phyloP scores from a whole-genome alignment of 2,888 invertebrate species.

The Cybosia mesomella region DNA sequence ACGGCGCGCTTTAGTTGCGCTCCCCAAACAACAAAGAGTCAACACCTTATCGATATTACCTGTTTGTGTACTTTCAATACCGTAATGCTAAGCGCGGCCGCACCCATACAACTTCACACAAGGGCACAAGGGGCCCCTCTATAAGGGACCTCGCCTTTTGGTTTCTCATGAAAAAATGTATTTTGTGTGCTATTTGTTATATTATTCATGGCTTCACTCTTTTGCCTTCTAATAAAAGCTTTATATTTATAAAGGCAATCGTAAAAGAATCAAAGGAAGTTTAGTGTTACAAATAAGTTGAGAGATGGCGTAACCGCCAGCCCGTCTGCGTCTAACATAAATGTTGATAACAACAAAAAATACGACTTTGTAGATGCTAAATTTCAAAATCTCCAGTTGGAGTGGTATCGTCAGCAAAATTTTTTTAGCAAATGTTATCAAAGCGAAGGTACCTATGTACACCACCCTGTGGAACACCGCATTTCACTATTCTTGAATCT shows the following conservation, averaged over 20 bases:
- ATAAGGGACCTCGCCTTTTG: neutral
- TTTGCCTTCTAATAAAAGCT: neutral
- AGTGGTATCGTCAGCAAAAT: no score
- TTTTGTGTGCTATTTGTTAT: neutral
- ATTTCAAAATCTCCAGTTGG: no score
- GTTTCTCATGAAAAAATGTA: neutral
- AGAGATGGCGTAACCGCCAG: neutral
- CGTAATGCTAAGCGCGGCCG: constrained; percentile 11
- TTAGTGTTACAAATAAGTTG: neutral
- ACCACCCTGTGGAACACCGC: no score
- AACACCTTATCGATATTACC: constrained; percentile 2
- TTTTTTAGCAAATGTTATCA: no score
- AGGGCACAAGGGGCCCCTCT: constrained; percentile 33
- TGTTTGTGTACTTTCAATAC: constrained; percentile 11
- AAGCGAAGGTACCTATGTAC: no score
- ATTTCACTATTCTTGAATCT: no score
- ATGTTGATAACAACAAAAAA: no score
- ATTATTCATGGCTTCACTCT: constrained; percentile 13
- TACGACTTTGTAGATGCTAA: no score
- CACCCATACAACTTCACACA: constrained; percentile 21
- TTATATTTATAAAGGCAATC: constrained; percentile 16
- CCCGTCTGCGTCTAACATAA: no score
- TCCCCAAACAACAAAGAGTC: neutral
- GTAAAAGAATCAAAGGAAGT: constrained; percentile 2
- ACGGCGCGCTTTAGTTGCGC: neutral